phyloP scores from a whole-genome alignment of 2,888 invertebrate genomes.

The Enchytraeus crypticus region DNA sequence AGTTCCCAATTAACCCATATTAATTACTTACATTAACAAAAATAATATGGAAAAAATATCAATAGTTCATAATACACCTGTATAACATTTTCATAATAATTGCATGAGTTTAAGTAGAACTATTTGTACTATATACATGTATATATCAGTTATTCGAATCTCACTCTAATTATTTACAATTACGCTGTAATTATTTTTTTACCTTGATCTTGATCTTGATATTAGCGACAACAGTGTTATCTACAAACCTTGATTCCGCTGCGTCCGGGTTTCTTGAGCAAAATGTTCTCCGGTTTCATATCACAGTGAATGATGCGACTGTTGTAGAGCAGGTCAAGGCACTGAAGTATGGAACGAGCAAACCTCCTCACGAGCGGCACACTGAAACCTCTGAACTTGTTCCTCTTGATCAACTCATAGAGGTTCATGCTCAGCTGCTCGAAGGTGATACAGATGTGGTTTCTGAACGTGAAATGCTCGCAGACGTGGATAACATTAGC shows the following conservation, averaged over 20 bases:
- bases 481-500: conserved; percentile 98
- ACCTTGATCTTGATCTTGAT: too few relatives aligned
- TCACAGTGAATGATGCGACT: conserved; percentile 99
- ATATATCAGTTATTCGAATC: too few relatives aligned
- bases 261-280: conserved; percentile 93
- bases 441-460: conserved; percentile 98
- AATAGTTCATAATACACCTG: too few relatives aligned
- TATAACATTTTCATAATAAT: too few relatives aligned
- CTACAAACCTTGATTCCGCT: conserved; percentile 95
- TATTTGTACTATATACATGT: too few relatives aligned
- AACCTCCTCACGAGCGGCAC: conserved; percentile 94
- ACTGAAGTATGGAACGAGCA: conserved; percentile 90
- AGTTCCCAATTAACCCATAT: too few relatives aligned
- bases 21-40: too few relatives aligned
- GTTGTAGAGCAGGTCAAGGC: conserved; percentile 82
- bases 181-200: too few relatives aligned
- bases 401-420: conserved; percentile 97
- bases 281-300: conserved; percentile 98
- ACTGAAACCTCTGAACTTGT: conserved; percentile 88
- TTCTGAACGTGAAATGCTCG: conserved; percentile 93
- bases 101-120: too few relatives aligned
- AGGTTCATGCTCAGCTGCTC: conserved; percentile 84
- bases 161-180: too few relatives aligned
- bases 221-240: not conserved
- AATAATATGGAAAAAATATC: too few relatives aligned